phyloP scores from a whole-genome alignment of 2,888 invertebrate species.

The Rotaria macrura region DNA sequence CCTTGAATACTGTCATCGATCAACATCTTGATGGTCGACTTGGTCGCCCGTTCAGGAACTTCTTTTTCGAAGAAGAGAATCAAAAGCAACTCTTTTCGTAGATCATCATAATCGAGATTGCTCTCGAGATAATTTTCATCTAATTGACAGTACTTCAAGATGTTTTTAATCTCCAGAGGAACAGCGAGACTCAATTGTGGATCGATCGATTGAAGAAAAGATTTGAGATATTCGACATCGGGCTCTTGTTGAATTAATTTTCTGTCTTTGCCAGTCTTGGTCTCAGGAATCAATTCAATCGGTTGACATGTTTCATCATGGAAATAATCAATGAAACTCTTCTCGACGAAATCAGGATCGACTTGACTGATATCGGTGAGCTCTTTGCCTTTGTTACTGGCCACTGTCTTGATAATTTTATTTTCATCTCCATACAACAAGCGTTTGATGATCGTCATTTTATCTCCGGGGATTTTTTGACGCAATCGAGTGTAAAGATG shows the following conservation, averaged over 20 bases:
- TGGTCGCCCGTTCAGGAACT: background rate
- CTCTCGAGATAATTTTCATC: constrained; percentile 23
- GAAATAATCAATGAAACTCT: constrained; percentile 27
- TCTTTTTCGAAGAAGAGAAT: background rate
- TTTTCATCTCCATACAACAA: constrained; percentile 21
- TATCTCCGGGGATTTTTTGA: background rate
- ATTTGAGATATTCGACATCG: constrained; percentile 13
- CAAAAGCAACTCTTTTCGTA: constrained; percentile 22
- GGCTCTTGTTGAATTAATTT: background rate
- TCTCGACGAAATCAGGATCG: constrained; percentile 24
- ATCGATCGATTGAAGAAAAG: background rate
- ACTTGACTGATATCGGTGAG: background rate
- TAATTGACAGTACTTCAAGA: constrained; percentile 15
- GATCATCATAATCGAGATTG: constrained; percentile 22
- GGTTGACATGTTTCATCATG: constrained; percentile 21
- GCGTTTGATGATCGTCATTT: background rate
- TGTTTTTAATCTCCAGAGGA: constrained; percentile 10
- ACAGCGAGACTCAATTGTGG: background rate
- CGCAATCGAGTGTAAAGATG: background rate
- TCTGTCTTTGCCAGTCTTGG: background rate
- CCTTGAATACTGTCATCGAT: constrained; percentile 23
- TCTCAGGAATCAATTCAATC: constrained; percentile 25
- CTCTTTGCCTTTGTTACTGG: background rate
- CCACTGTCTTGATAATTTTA: background rate
- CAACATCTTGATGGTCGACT: constrained; percentile 1